Percentiles rank a stretch among this genome's conserved stretches.
phyloP scores from a whole-genome alignment of 2,113 vertebrate species.

The Solea senegalensis region DNA sequence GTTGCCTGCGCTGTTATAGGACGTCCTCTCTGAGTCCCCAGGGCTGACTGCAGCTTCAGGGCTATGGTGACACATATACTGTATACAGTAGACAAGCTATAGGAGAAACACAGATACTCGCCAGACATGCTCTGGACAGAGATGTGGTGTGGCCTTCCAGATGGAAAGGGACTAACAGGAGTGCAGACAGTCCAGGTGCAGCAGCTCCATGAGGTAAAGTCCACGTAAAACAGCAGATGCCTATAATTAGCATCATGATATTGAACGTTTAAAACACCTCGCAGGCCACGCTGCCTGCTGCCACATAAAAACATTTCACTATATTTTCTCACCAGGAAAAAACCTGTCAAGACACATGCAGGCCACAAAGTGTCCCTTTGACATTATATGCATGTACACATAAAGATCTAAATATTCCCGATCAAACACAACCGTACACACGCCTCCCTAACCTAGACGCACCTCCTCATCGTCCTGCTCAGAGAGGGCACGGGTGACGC shows the following conservation, averaged over 20 bases:
- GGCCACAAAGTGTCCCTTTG: background rate
- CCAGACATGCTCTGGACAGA: slow-evolving; percentile 48
- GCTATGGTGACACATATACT: slow-evolving; percentile 63
- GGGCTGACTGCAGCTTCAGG: slow-evolving; percentile 71
- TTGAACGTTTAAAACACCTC: background rate
- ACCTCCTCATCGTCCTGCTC: slow-evolving; percentile 64
- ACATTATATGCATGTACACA: background rate
- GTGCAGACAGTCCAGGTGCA: slow-evolving; percentile 10
- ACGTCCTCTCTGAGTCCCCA: slow-evolving; percentile 71
- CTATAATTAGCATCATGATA: background rate
- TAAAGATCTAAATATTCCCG: background rate
- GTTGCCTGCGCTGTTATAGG: slow-evolving; percentile 71
- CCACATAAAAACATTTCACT: slow-evolving; percentile 18
- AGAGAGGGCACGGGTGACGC: slow-evolving; percentile 80
- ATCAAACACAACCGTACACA: background rate
- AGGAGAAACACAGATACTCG: slow-evolving; percentile 60
- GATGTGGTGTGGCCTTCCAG: slow-evolving; percentile 48
- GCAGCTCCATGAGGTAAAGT: slow-evolving; percentile 32
- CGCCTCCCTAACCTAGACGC: slow-evolving; percentile 49
- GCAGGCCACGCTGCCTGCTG: slow-evolving; percentile 10
- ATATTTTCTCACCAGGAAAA: slow-evolving; percentile 10
- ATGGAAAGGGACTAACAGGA: slow-evolving; percentile 21
- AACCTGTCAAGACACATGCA: background rate
- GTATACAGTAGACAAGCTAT: slow-evolving; percentile 67
- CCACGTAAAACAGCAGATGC: background rate